Percentiles rank a stretch among this genome's conserved stretches.
These are phyloP conservation scores for Pristionchus mayeri DNA, from an alignment of 2,888 invertebrate genomes.

Conservation along the genomic window DNA sequence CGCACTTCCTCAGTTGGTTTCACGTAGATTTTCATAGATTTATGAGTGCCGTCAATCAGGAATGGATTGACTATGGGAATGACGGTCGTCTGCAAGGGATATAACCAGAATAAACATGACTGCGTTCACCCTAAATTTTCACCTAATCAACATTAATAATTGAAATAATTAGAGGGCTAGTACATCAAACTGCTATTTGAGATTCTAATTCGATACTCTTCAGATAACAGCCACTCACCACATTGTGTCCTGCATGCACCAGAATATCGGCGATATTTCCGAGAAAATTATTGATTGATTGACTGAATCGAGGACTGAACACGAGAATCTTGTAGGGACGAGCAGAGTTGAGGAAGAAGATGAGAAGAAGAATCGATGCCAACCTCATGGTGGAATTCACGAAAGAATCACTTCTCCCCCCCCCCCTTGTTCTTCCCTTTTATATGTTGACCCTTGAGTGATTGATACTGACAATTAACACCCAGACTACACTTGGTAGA, in stretches of 20 bases:
- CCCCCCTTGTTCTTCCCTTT: no score
- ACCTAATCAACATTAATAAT: no score
- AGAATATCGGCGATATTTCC: constrained; percentile 9
- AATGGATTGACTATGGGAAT: background rate
- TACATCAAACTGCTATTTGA: background rate
- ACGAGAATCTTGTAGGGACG: constrained; percentile 11
- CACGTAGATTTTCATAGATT: constrained; percentile 16
- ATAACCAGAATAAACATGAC: no score
- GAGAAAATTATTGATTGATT: constrained; percentile 17
- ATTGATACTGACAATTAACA: no score
- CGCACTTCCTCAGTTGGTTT: background rate
- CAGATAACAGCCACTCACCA: background rate
- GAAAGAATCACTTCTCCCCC: no score
- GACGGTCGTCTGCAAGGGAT: background rate
- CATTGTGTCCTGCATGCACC: constrained; percentile 12
- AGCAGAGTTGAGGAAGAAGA: background rate
- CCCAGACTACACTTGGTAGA: no score
- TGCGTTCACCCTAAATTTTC: no score
- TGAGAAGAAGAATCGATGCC: no score
- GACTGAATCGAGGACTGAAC: background rate
- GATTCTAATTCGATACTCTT: background rate
- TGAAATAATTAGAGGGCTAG: no score
- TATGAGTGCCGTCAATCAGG: background rate
- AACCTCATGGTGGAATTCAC: no score
- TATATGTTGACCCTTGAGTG: no score